These are phyloP conservation scores for Xenopus petersii DNA, from an alignment of 2,797 vertebrate species.

Conservation along the genomic window DNA sequence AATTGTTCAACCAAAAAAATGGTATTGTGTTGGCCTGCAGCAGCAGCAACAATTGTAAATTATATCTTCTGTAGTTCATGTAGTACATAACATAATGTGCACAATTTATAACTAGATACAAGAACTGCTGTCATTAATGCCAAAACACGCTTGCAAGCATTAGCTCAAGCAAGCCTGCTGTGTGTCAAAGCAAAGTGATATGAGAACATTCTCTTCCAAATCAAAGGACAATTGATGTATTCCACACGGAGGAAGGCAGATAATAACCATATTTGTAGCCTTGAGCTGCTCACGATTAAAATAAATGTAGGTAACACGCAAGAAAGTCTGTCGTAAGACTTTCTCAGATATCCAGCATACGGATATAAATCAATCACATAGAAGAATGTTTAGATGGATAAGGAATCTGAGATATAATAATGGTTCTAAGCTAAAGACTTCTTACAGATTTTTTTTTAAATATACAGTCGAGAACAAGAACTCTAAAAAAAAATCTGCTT, in stretches of 20 bases:
- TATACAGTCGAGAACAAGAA: neutral
- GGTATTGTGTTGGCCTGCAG: too few species aligned
- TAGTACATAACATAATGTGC: too few species aligned
- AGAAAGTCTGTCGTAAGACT: neutral
- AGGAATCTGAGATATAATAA: neutral
- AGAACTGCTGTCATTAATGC: neutral
- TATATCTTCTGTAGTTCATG: too few species aligned
- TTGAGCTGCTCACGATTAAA: slow-evolving; percentile 21
- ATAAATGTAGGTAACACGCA: slow-evolving; percentile 18
- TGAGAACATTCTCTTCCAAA: slow-evolving; percentile 14
- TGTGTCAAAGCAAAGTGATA: neutral
- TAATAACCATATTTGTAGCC: slow-evolving; percentile 24
- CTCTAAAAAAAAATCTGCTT: slow-evolving; percentile 7
- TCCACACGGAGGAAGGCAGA: neutral
- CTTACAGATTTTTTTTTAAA: neutral
- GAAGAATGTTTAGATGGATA: slow-evolving; percentile 9
- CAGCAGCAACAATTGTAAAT: too few species aligned
- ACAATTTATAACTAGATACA: too few species aligned
- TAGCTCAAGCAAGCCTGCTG: slow-evolving; percentile 23
- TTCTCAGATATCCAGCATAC: slow-evolving; percentile 9
- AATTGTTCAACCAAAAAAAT: too few species aligned
- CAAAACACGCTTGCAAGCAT: slow-evolving; percentile 19
- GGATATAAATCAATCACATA: slow-evolving; percentile 13
- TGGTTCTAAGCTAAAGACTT: neutral
- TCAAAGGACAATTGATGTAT: slow-evolving; percentile 18